Evolutionary conservation across 2,888 invertebrate species (phyloP).

Genomic region (Conus canariensis): DNA sequence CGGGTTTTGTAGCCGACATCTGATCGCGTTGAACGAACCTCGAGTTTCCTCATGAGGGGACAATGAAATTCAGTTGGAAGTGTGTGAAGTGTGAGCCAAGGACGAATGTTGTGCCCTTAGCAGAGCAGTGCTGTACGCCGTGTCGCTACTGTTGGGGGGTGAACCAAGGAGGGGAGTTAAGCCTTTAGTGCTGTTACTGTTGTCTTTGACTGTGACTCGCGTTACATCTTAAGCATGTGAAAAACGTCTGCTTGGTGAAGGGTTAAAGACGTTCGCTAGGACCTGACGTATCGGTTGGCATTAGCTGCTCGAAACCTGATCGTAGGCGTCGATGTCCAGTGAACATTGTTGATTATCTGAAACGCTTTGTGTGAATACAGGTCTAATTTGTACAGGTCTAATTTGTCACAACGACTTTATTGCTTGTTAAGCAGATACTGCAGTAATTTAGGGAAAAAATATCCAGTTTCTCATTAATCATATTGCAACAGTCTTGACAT

Average conservation of each 20-base stretch:
- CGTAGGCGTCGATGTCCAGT: no score
- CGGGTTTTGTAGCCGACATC: neutral
- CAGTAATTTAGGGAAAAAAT: no score
- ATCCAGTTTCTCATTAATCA: no score
- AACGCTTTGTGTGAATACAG: no score
- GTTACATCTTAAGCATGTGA: neutral
- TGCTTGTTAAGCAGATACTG: no score
- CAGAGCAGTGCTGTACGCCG: neutral
- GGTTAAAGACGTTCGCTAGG: no score
- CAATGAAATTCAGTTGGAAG: slow-evolving; percentile 34
- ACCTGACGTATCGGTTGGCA: no score
- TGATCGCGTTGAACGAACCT: neutral
- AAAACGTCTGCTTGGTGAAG: neutral
- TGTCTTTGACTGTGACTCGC: neutral
- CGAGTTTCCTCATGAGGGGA: neutral
- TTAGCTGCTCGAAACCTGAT: no score
- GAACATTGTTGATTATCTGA: no score
- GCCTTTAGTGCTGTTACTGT: neutral
- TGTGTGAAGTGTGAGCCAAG: slow-evolving; percentile 17
- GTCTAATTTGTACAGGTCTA: no score
- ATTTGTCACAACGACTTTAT: no score
- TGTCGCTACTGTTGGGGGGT: neutral
- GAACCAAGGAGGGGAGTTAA: neutral
- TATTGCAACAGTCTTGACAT: no score
- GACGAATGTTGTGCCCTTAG: slow-evolving; percentile 20